phyloP scores from a whole-genome alignment of 2,113 vertebrate species.

The Vidua chalybeata region DNA sequence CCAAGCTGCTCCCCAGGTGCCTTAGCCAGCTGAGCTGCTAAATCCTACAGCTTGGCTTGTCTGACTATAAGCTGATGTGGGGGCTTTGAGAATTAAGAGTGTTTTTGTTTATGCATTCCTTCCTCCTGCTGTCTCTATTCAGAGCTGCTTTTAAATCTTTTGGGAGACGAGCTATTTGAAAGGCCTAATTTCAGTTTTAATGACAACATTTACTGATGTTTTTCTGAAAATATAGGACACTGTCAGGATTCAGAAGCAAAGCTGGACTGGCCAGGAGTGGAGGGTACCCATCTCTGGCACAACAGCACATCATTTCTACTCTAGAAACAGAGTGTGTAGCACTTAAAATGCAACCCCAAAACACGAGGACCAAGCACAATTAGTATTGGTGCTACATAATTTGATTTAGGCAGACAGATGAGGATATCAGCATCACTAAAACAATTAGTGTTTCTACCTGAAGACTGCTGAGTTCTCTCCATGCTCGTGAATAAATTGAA shows the following conservation, averaged over 20 bases:
- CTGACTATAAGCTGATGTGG: slow-evolving; percentile 53
- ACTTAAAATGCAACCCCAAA: background rate
- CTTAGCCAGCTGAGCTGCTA: slow-evolving; percentile 65
- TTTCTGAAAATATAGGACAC: background rate
- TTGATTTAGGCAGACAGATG: background rate
- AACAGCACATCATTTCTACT: background rate
- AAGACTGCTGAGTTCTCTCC: slow-evolving; percentile 86
- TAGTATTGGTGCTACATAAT: background rate
- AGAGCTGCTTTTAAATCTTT: slow-evolving; percentile 29
- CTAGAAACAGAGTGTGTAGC: background rate
- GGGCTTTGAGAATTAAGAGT: slow-evolving; percentile 61
- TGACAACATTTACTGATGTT: background rate
- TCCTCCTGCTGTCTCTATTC: slow-evolving; percentile 40
- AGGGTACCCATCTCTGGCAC: background rate
- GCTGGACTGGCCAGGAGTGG: background rate
- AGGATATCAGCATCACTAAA: background rate
- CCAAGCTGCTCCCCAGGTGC: slow-evolving; percentile 52
- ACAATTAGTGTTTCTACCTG: slow-evolving; percentile 75
- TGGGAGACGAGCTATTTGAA: slow-evolving; percentile 14
- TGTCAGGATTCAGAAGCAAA: background rate
- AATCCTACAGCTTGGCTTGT: slow-evolving; percentile 56
- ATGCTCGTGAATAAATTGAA: slow-evolving; percentile 88
- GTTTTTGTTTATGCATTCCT: slow-evolving; percentile 56
- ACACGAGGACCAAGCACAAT: background rate
- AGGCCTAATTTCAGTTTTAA: slow-evolving; percentile 15